Evolutionary conservation across 2,888 invertebrate genomes (phyloP).

Genomic region (Seladonia tumulorum): DNA sequence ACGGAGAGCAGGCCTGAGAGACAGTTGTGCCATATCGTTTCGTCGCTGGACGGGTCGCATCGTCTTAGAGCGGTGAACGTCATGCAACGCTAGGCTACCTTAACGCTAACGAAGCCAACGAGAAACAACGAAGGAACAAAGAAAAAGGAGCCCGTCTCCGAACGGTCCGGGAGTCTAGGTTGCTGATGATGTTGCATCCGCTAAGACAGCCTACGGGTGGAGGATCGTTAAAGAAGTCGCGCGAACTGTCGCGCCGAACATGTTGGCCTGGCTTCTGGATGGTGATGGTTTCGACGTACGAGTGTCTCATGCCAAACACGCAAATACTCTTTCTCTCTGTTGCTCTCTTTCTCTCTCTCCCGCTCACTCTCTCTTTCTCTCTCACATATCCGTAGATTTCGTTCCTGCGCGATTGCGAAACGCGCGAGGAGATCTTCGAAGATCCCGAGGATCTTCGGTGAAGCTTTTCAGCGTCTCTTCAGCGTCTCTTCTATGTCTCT

Average conservation of each 20-base stretch:
- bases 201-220: constrained; percentile 15
- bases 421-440: constrained; percentile 23
- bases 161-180: constrained; percentile 39
- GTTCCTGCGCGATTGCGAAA: constrained; percentile 11
- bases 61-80: constrained; percentile 56
- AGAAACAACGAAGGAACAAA: background rate
- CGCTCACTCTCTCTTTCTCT: background rate
- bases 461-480: background rate
- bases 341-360: background rate
- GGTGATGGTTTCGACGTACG: constrained; percentile 76
- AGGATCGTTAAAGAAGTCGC: background rate
- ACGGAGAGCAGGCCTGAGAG: constrained; percentile 52
- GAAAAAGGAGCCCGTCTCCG: background rate
- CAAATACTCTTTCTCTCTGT: constrained; percentile 15
- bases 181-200: constrained; percentile 46
- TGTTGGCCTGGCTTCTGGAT: constrained; percentile 65
- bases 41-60: background rate
- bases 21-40: background rate
- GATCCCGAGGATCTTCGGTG: constrained; percentile 35
- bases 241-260: constrained; percentile 4
- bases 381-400: background rate
- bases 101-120: constrained; percentile 47
- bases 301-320: constrained; percentile 34
- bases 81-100: constrained; percentile 67
- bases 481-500: background rate